Evolutionary conservation across 2,797 vertebrate species (phyloP).

Genomic region (Pangasius macronema): DNA sequence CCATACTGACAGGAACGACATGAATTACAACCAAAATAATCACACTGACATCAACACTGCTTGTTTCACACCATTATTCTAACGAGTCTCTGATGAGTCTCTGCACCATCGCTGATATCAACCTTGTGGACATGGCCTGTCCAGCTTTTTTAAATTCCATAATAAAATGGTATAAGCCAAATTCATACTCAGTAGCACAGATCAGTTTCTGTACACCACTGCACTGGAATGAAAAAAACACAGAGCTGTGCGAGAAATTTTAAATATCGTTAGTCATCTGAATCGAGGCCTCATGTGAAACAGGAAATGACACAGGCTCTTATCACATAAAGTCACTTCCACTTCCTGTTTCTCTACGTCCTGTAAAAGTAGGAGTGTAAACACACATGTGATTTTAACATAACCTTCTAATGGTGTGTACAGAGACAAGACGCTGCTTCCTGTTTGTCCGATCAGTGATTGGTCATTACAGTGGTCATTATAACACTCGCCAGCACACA

Average conservation of each 20-base stretch:
- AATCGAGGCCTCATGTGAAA: background rate
- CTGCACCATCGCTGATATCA: background rate
- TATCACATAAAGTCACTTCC: background rate
- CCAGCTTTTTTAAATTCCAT: background rate
- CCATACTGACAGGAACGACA: background rate
- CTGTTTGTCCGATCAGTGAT: background rate
- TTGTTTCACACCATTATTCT: too few relatives aligned
- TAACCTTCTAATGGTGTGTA: background rate
- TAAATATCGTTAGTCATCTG: background rate
- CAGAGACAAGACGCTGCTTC: background rate
- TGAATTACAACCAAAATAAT: background rate
- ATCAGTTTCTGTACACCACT: background rate
- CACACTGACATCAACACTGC: background rate
- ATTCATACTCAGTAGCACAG: background rate
- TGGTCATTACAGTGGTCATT: slow-evolving; percentile 9
- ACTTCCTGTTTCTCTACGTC: slow-evolving; percentile 5
- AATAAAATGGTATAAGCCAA: background rate
- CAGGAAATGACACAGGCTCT: background rate
- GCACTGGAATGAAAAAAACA: background rate
- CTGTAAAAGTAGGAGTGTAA: background rate
- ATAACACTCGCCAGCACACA: background rate
- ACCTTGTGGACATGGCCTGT: background rate
- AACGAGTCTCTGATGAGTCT: background rate
- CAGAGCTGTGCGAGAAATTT: background rate
- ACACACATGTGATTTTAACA: background rate